Evolutionary conservation across 2,797 vertebrate genomes (phyloP).

Genomic region (Ctenosaura bakeri): DNA sequence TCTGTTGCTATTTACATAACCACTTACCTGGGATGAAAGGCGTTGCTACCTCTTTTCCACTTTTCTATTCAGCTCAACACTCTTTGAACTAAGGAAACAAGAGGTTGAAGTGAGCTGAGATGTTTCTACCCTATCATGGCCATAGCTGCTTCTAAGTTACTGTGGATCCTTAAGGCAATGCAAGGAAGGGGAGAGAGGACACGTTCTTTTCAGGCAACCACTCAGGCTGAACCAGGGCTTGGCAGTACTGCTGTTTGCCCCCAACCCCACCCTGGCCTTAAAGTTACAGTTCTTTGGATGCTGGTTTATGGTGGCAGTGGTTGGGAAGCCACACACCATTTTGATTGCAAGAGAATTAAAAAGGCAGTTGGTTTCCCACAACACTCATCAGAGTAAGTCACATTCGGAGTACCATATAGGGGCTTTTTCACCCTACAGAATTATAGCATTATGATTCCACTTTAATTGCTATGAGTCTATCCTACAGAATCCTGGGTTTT

Average conservation of each 20-base stretch:
- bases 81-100: background rate
- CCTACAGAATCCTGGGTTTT: no score
- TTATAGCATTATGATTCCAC: no score
- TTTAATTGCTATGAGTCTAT: no score
- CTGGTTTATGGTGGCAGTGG: background rate
- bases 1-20: constrained; percentile 10
- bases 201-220: background rate
- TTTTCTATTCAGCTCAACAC: background rate
- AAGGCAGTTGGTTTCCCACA: background rate
- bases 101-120: background rate
- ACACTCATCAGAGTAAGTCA: background rate
- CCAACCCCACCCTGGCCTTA: no score
- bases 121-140: background rate
- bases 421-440: no score
- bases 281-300: background rate
- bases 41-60: background rate
- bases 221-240: background rate
- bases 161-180: background rate
- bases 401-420: no score
- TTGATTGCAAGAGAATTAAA: background rate
- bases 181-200: background rate
- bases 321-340: background rate
- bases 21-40: background rate
- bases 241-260: background rate
- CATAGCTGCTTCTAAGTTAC: background rate